These are phyloP conservation scores for Liparis tanakae DNA, from an alignment of 2,797 vertebrate genomes.

Conservation along the genomic window DNA sequence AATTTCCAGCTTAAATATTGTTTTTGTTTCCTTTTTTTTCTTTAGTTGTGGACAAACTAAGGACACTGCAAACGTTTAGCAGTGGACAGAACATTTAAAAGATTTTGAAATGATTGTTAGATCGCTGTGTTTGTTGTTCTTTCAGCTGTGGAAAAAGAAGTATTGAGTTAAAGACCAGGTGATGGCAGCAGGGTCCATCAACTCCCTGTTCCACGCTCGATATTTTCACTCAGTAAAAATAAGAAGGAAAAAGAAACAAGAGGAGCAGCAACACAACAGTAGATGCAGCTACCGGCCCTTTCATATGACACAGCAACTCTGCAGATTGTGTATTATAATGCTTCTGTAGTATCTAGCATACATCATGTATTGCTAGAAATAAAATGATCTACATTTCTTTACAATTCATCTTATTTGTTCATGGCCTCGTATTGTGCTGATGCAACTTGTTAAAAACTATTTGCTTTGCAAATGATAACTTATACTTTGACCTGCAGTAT, in stretches of 20 bases:
- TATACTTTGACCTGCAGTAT: slow-evolving; percentile 1
- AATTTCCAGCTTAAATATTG: background rate
- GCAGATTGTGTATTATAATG: background rate
- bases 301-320: background rate
- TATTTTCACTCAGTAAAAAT: slow-evolving; percentile 47
- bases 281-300: slow-evolving; percentile 1
- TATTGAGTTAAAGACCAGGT: slow-evolving; percentile 17
- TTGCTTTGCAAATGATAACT: background rate
- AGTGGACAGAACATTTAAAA: background rate
- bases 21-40: background rate
- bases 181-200: slow-evolving; percentile 11
- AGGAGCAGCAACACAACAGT: slow-evolving; percentile 2
- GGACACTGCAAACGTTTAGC: background rate
- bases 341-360: background rate
- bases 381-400: background rate
- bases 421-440: background rate
- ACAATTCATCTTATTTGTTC: background rate
- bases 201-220: slow-evolving; percentile 45
- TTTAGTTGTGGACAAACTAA: background rate
- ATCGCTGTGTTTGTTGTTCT: background rate
- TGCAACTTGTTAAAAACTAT: slow-evolving; percentile 4
- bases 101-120: background rate
- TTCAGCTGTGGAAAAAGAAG: slow-evolving; percentile 19
- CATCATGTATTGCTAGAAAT: background rate
- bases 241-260: background rate